Evolutionary conservation across 2,797 vertebrate genomes (phyloP).

Genomic region (Taeniopygia guttata): DNA sequence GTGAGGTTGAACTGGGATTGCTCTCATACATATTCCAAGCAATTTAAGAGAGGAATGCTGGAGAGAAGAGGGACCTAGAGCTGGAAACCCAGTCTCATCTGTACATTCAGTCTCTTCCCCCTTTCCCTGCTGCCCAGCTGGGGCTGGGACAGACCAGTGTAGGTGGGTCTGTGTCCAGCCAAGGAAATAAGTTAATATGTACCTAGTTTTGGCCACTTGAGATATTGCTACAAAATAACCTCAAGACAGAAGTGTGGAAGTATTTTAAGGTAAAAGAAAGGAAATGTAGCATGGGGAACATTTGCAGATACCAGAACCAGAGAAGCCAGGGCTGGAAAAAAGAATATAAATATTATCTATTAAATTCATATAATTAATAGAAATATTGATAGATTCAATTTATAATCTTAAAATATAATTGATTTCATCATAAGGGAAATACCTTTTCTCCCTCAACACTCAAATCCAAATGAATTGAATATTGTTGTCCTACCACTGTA

Average conservation of each 20-base stretch:
- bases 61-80: neutral
- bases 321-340: neutral
- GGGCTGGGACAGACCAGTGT: neutral
- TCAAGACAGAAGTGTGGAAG: neutral
- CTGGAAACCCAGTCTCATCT: neutral
- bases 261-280: neutral
- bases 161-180: rapidly evolving
- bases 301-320: neutral
- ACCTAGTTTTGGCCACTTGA: neutral
- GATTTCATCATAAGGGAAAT: neutral
- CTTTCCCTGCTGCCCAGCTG: neutral
- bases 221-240: neutral
- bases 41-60: neutral
- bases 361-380: too few relatives aligned
- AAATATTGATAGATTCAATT: neutral
- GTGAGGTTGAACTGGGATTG: neutral
- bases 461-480: neutral
- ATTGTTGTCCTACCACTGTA: neutral
- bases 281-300: neutral
- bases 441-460: neutral
- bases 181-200: neutral
- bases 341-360: too few relatives aligned
- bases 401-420: neutral
- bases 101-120: neutral
- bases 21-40: neutral